Base-by-base conservation (phyloP, 2,888 invertebrate genomes). In the Agrochola circellaris region DNA sequence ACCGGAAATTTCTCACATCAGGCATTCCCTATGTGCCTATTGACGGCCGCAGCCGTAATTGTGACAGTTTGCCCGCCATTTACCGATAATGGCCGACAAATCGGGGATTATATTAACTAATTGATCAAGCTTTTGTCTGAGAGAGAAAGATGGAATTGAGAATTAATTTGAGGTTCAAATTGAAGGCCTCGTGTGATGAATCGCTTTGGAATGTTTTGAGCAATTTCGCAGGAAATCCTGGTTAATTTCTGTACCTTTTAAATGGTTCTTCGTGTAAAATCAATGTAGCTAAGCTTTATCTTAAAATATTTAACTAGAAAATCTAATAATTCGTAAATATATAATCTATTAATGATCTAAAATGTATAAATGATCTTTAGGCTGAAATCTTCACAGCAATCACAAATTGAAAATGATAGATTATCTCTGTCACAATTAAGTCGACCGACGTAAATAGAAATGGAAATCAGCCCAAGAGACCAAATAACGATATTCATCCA, bases 1-100 rank as follows among this genome's bases (percentile, higher is more conserved):
- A 70, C 81, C 78, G 75, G 62, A 86, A 87, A 84, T 83, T 77
- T 73, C 77, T 64, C 80, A 76, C 86, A 86, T 87, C 83, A 86
- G 85, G 83, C 82, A 82, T 86, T 88, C 88, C 87, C 88, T 79
- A 30, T 87, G 84, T 85, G 83, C 79, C 87, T 79, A 86, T 87
- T 84, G 87, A 88, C 87, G 77, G 79, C 58, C 77, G 48, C 58
- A 74, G 76, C 78, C n/a, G 84, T 84, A 84, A 88, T 78, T 82
- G 84, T 86, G 87, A 82, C 88, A 88, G 81, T 88, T 87, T 83
- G 73, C 76, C 74, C 76, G 76, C 74, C 79, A 81, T 88, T 87
- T 84, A 67, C 66, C 70, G 83, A 75, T 81, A 85, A 88, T 86
- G 83, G 71, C 61, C 56, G 79, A 78, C 81, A 79, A 82, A 87